Percentiles rank a stretch among this genome's conserved stretches.
Conservation (phyloP, 2,113 vertebrate species). For the Hemibagrus wyckioides region DNA sequence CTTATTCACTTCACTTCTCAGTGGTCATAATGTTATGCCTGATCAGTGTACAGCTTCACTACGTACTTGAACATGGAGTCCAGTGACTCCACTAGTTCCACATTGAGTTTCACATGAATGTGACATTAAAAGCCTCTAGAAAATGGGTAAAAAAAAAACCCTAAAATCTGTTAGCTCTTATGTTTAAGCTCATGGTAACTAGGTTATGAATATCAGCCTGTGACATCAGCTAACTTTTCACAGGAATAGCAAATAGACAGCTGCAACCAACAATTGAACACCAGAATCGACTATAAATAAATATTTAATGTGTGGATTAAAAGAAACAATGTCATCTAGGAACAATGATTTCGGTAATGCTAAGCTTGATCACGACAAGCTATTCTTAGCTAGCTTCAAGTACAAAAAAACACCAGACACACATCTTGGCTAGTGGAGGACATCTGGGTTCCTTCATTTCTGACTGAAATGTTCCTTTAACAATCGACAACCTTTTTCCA, state of each 20-base stretch:
- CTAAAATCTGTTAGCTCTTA: not conserved
- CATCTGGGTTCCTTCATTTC: not conserved
- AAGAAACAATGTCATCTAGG: not conserved
- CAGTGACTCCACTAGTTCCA: not conserved
- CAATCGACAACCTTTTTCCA: not conserved
- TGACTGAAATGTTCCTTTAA: not conserved
- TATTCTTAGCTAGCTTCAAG: not conserved
- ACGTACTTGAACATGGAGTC: not conserved
- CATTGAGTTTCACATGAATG: not conserved
- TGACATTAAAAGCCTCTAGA: not conserved
- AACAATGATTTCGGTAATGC: not conserved
- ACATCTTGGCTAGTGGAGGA: not conserved
- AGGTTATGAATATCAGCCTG: not conserved
- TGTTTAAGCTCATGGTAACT: not conserved
- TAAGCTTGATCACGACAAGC: not conserved
- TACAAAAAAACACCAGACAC: too few relatives aligned
- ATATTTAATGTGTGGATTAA: not conserved
- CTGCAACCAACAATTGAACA: not conserved
- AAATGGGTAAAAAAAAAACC: not conserved
- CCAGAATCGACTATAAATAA: not conserved
- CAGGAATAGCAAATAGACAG: not conserved
- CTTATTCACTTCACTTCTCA: too few relatives aligned
- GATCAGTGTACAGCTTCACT: too few relatives aligned
- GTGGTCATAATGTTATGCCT: too few relatives aligned
- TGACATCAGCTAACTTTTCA: not conserved